Conservation (phyloP, 2,113 vertebrate species). For the Acanthisitta chloris region DNA sequence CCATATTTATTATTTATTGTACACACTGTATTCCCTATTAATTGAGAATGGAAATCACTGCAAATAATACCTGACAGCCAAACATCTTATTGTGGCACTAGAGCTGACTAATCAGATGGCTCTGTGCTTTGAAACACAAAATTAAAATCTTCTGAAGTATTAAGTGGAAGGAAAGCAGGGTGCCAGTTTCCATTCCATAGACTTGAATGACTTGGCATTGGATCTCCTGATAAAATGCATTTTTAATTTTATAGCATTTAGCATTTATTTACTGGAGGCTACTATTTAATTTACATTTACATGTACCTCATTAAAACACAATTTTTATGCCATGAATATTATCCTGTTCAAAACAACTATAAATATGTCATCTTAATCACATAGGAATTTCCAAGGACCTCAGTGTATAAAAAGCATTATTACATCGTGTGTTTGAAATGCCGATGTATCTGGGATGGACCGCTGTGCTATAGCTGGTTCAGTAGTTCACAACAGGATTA, state of each 20-base stretch:
- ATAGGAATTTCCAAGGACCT: not conserved
- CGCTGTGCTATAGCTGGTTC: not conserved
- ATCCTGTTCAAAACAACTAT: not conserved
- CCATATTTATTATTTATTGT: not conserved
- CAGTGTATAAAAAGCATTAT: not conserved
- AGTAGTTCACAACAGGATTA: constrained; percentile 15
- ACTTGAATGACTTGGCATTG: not conserved
- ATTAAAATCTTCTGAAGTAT: not conserved
- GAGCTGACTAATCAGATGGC: not conserved
- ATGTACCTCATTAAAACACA: not conserved
- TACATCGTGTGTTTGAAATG: constrained; percentile 45
- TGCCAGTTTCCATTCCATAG: not conserved
- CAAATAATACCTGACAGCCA: not conserved
- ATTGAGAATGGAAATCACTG: not conserved
- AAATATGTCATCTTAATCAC: not conserved
- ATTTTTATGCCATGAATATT: not conserved
- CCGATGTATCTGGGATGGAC: not conserved
- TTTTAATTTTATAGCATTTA: not conserved
- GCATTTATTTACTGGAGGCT: not conserved
- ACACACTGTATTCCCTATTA: not conserved
- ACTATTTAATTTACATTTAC: not conserved
- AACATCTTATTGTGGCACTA: not conserved
- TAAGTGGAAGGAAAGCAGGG: not conserved
- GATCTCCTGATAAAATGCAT: not conserved
- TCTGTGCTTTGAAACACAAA: not conserved